Evolutionary conservation across 2,113 vertebrate genomes (phyloP).

Genomic region (Choloepus hoffmanni): DNA sequence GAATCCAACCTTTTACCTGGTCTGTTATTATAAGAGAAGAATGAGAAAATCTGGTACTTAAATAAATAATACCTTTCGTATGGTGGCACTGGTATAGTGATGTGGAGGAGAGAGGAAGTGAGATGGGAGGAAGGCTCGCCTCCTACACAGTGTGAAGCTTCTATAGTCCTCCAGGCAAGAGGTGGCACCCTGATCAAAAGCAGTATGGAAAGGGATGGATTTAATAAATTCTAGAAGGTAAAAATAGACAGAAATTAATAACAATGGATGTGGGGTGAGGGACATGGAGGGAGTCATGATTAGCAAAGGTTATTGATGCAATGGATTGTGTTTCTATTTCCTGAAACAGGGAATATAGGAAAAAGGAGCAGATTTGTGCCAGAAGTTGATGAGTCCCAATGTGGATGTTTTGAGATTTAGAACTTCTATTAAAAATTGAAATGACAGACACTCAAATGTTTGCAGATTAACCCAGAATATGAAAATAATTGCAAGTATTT

Average conservation of each 20-base stretch:
- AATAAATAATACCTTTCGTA: neutral
- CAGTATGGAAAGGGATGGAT: neutral
- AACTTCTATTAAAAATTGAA: constrained; percentile 46
- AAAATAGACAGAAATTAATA: neutral
- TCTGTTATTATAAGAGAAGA: neutral
- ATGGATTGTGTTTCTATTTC: neutral
- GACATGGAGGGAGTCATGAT: neutral
- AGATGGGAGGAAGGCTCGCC: neutral
- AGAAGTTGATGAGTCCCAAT: neutral
- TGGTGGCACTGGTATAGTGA: neutral
- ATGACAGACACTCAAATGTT: constrained; percentile 62
- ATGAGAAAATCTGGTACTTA: neutral
- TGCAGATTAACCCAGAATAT: constrained; percentile 53
- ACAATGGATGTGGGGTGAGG: neutral
- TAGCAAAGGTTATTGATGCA: neutral
- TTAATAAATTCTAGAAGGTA: neutral
- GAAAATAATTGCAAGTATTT: constrained; percentile 66
- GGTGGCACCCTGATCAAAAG: neutral
- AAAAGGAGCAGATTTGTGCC: neutral
- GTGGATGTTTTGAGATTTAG: constrained; percentile 47
- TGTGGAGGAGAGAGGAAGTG: neutral
- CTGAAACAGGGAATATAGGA: neutral
- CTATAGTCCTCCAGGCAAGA: neutral
- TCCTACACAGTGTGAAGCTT: neutral
- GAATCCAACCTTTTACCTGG: neutral